phyloP scores from a whole-genome alignment of 2,888 invertebrate genomes.

The Gortyna flavago region DNA sequence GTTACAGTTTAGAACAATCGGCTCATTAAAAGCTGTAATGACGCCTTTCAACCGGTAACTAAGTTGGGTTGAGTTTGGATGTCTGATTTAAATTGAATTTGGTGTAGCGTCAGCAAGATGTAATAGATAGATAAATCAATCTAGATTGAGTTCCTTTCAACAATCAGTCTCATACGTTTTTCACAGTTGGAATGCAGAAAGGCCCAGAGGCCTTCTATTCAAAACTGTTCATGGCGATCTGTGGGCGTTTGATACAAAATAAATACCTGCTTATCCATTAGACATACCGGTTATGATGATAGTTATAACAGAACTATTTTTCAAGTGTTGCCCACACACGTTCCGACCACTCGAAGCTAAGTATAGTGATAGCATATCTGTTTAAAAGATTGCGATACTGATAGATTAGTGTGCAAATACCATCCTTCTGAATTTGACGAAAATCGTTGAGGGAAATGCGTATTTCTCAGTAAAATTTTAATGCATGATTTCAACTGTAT shows the following conservation, averaged over 20 bases:
- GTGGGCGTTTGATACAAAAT: constrained; percentile 47
- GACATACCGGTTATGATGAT: constrained; percentile 50
- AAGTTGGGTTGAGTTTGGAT: constrained; percentile 30
- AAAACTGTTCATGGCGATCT: constrained; percentile 39
- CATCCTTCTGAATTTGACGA: constrained; percentile 23
- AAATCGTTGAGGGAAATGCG: constrained; percentile 21
- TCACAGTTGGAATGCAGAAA: constrained; percentile 27
- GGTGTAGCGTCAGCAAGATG: constrained; percentile 22
- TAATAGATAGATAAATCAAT: constrained; percentile 11
- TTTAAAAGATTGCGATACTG: constrained; percentile 59
- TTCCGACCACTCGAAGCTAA: constrained; percentile 46
- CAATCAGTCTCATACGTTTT: constrained; percentile 6
- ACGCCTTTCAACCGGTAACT: constrained; percentile 35
- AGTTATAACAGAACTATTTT: constrained; percentile 54
- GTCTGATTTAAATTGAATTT: constrained; percentile 31
- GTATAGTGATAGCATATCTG: constrained; percentile 57
- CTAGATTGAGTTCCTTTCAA: constrained; percentile 15
- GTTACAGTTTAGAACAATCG: constrained; percentile 55
- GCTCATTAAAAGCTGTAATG: constrained; percentile 53
- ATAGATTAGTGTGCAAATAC: constrained; percentile 43
- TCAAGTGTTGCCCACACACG: constrained; percentile 58
- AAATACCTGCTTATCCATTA: constrained; percentile 49
- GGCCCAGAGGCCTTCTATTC: constrained; percentile 28
- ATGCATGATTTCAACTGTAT: constrained; percentile 18
- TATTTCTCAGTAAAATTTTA: constrained; percentile 1